Percentiles rank a stretch among this genome's conserved stretches.
Conservation (phyloP, 2,797 vertebrate genomes). For the Poeciliopsis turneri region DNA sequence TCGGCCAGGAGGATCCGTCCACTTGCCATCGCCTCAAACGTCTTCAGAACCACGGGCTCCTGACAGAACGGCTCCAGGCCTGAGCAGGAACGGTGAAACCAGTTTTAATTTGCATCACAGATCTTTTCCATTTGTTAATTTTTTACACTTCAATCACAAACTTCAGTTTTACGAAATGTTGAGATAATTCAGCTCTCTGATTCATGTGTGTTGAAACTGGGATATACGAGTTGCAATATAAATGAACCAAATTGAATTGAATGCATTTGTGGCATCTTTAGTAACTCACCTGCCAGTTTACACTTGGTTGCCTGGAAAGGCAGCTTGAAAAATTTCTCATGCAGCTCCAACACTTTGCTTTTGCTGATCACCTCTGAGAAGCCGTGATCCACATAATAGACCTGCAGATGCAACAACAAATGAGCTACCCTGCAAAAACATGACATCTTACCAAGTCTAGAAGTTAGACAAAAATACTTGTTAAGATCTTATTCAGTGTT, state of each 20-base stretch:
- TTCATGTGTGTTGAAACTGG: background rate
- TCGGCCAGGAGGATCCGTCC: conserved; percentile 93
- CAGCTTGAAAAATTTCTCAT: conserved; percentile 86
- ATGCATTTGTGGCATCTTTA: background rate
- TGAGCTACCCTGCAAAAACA: background rate
- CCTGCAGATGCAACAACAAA: conserved; percentile 72
- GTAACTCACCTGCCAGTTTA: conserved; percentile 90
- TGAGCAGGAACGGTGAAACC: conserved; percentile 51
- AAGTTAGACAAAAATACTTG: too few relatives aligned
- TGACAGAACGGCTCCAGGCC: conserved; percentile 91
- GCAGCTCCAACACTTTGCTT: conserved; percentile 86
- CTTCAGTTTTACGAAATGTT: background rate
- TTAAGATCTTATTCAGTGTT: background rate
- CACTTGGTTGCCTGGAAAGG: conserved; percentile 96
- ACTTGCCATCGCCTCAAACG: conserved; percentile 88
- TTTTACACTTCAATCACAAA: background rate
- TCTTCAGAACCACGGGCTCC: conserved; percentile 87
- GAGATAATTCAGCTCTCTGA: background rate
- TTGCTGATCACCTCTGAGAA: conserved; percentile 89
- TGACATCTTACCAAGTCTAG: too few relatives aligned
- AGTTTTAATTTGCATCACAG: background rate
- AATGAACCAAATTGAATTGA: background rate
- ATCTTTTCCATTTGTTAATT: background rate
- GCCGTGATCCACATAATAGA: conserved; percentile 95
- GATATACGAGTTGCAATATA: background rate